Base-by-base conservation (phyloP, 2,888 invertebrate genomes). In the Flexamia atlantica region DNA sequence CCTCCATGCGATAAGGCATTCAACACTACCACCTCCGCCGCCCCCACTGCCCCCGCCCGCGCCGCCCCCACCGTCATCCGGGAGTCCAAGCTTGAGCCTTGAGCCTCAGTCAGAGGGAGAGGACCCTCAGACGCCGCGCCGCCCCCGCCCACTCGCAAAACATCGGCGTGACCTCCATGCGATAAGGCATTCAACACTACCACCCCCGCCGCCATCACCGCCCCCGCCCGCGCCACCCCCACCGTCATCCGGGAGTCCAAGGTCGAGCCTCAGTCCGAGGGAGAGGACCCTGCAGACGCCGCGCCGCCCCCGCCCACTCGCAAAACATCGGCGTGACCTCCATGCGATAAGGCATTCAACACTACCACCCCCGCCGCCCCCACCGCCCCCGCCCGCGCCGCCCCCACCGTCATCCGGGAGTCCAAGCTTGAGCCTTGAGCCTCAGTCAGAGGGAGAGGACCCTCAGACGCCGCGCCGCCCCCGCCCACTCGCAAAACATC, bases 41-140 rank as follows among this genome's bases (percentile, higher is more conserved):
- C 64, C 30, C 64, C 23, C n/a, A 12, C 23, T 14, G 23, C 64
- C 68, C 74, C 74, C 5, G 17, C 25, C 17, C 14, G 12, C 2
- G 74, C 46, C 7, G 72, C 20, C 74, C 25, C 46, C 74, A n/a
- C 74, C 7, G 46, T 53, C 30, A 20, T 53, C 30, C 79, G 28
- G n/a, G 79, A 79, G 30, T 79, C 79, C 53, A 79, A 79, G 32
- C 4, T 42, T 2, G 79, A 79, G n/a, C n/a, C 2, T 36, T 5
- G 74, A 74, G n/a, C 79, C 79, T 7, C 79, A 50, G 53, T 30
- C 79, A 9, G 79, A 79, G 79, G 32, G 53, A 2, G 79, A 79
- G 12, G 79, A 53, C 42, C 36, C 32, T 7, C 25, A 25, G 64
- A 64, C 2, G 28, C 25, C n/a, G 7, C 5, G 9, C 50, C 50